These are phyloP conservation scores for Dolichomitus sp. DNA, from an alignment of 2,888 invertebrate species.

Conservation along the genomic window DNA sequence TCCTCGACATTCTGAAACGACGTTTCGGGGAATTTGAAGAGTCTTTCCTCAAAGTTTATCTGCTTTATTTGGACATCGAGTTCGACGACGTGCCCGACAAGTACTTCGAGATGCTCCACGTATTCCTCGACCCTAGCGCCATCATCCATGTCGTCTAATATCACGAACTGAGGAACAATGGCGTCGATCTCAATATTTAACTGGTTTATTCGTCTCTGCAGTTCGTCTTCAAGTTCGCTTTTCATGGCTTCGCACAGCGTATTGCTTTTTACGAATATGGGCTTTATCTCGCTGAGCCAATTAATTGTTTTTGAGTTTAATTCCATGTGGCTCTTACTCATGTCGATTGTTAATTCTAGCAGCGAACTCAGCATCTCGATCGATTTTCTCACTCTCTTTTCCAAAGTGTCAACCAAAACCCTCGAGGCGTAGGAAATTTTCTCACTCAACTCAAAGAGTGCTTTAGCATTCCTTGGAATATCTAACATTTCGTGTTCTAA, in stretches of 20 bases:
- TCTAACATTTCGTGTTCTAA: constrained; percentile 85
- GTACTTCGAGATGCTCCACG: constrained; percentile 85
- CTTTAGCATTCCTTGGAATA: constrained; percentile 87
- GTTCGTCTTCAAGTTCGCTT: constrained; percentile 87
- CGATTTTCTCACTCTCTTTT: constrained; percentile 84
- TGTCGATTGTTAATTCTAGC: constrained; percentile 85
- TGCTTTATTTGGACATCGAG: constrained; percentile 86
- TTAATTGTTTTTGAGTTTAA: constrained; percentile 87
- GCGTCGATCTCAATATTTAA: constrained; percentile 87
- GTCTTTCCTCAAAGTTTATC: constrained; percentile 88
- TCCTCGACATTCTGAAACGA: constrained; percentile 88
- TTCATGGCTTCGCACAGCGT: constrained; percentile 87
- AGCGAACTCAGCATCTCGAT: constrained; percentile 82
- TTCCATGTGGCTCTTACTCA: constrained; percentile 87
- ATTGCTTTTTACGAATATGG: constrained; percentile 87
- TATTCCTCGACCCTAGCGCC: constrained; percentile 87
- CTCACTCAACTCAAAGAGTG: constrained; percentile 87
- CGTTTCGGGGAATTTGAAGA: constrained; percentile 88
- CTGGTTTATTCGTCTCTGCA: constrained; percentile 86
- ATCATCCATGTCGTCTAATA: constrained; percentile 88
- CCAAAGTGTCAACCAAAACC: constrained; percentile 85
- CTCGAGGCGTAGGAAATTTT: constrained; percentile 87
- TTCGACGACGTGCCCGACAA: constrained; percentile 86
- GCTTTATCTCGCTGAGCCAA: constrained; percentile 87
- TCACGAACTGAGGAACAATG: constrained; percentile 86